A percentile compares a stretch with the other conserved stretches of the same genome.
phyloP scores from a whole-genome alignment of 2,888 invertebrate species.

The Bruchidius siliquastri region DNA sequence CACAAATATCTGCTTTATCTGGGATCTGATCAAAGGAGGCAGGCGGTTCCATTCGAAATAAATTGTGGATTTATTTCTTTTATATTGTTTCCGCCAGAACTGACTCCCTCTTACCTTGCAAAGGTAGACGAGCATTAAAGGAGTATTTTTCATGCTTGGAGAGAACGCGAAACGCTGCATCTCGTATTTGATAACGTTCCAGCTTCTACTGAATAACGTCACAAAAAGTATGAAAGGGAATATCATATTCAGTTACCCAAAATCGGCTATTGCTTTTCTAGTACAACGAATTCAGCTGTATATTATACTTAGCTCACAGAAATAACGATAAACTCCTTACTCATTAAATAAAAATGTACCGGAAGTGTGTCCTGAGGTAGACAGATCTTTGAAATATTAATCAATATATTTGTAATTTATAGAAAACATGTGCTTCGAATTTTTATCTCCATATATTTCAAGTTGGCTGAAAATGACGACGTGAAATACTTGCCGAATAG shows the following conservation, averaged over 20 bases:
- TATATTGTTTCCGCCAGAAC: conserved; percentile 41
- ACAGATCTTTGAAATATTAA: too few species aligned
- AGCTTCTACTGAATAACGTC: not conserved
- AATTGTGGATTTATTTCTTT: conserved; percentile 39
- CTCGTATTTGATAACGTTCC: not conserved
- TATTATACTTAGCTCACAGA: too few species aligned
- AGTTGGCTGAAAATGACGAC: too few species aligned
- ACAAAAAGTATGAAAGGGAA: not conserved
- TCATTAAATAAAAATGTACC: too few species aligned
- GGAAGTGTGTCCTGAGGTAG: too few species aligned
- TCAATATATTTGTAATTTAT: too few species aligned
- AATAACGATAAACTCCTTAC: too few species aligned
- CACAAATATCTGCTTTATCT: conserved; percentile 38
- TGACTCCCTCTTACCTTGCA: conserved; percentile 9
- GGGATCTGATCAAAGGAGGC: conserved; percentile 34
- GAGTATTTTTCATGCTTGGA: not conserved
- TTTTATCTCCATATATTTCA: too few species aligned
- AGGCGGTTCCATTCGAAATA: conserved; percentile 35
- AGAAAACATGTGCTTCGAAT: too few species aligned
- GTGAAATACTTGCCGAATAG: too few species aligned
- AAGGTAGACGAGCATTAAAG: not conserved
- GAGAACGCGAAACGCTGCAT: not conserved
- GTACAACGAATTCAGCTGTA: too few species aligned
- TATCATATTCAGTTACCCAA: not conserved
- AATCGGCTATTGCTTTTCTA: not conserved